A percentile compares a stretch with the other conserved stretches of the same genome.
Conservation (phyloP, 2,888 invertebrate genomes). For the Leucoma salicis region DNA sequence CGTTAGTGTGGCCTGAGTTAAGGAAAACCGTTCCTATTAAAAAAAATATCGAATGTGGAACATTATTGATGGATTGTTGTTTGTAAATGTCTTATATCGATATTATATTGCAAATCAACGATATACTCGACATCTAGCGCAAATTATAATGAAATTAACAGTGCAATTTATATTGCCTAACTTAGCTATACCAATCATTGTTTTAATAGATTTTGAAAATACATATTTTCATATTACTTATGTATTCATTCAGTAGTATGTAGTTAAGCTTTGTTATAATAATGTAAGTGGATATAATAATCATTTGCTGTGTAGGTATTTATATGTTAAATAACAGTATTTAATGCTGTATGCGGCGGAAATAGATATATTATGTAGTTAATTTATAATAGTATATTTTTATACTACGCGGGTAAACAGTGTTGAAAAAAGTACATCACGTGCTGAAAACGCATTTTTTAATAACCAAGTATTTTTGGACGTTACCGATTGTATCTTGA, state of each 20-base stretch:
- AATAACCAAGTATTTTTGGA: too few species aligned
- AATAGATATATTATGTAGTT: too few species aligned
- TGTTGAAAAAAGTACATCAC: too few species aligned
- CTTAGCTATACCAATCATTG: slow-evolving; percentile 29
- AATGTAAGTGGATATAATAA: slow-evolving; percentile 23
- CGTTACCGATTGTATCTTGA: too few species aligned
- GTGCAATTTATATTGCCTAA: slow-evolving; percentile 39
- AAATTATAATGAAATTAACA: slow-evolving; percentile 29
- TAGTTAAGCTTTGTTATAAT: slow-evolving; percentile 33
- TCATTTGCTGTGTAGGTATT: slow-evolving; percentile 35
- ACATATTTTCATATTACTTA: slow-evolving; percentile 47
- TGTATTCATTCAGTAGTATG: slow-evolving; percentile 37
- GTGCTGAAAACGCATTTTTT: too few species aligned
- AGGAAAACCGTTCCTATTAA: too few species aligned
- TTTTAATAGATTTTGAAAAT: slow-evolving; percentile 40
- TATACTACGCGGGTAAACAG: too few species aligned
- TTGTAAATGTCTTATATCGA: too few species aligned
- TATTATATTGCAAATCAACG: not conserved
- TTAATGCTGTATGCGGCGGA: slow-evolving; percentile 4
- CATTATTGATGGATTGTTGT: too few species aligned
- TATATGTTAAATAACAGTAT: slow-evolving; percentile 35
- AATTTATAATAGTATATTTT: too few species aligned
- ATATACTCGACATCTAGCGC: slow-evolving; percentile 17
- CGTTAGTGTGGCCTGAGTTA: too few species aligned
- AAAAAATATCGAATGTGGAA: too few species aligned